phyloP scores from a whole-genome alignment of 2,113 vertebrate genomes.

The Brienomyrus brachyistius region DNA sequence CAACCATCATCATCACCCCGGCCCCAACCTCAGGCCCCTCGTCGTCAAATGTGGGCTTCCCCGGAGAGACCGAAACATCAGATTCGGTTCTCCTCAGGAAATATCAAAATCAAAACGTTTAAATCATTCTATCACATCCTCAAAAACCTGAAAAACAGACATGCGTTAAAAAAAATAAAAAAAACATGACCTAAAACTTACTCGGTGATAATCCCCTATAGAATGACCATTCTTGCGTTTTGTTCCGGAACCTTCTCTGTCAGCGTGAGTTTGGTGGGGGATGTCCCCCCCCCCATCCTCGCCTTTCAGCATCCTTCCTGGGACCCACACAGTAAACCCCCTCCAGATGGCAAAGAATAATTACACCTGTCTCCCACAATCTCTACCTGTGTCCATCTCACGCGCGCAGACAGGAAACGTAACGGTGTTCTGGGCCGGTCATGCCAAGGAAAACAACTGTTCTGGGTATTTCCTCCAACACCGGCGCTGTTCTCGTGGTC shows the following conservation, averaged over 20 bases:
- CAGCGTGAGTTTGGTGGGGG: conserved; percentile 4
- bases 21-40: background rate
- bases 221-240: background rate
- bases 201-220: background rate
- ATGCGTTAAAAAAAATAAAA: background rate
- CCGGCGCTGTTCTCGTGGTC: background rate
- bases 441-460: conserved; percentile 35
- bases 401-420: background rate
- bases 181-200: background rate
- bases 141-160: background rate
- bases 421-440: background rate
- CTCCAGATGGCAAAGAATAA: conserved; percentile 38
- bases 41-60: background rate
- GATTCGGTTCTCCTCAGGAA: background rate
- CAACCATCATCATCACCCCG: background rate
- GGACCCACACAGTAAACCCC: conserved; percentile 31
- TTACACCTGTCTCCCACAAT: conserved; percentile 42
- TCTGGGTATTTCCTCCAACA: conserved; percentile 15
- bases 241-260: conserved; percentile 16
- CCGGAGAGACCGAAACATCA: background rate
- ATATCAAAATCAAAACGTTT: background rate
- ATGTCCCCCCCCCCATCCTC: background rate
- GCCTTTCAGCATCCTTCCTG: conserved; percentile 8
- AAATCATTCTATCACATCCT: background rate
- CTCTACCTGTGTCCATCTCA: conserved; percentile 39